These are phyloP conservation scores for Scaptodrosophila latifasciaeformis DNA, from an alignment of 2,888 invertebrate genomes.

Conservation along the genomic window DNA sequence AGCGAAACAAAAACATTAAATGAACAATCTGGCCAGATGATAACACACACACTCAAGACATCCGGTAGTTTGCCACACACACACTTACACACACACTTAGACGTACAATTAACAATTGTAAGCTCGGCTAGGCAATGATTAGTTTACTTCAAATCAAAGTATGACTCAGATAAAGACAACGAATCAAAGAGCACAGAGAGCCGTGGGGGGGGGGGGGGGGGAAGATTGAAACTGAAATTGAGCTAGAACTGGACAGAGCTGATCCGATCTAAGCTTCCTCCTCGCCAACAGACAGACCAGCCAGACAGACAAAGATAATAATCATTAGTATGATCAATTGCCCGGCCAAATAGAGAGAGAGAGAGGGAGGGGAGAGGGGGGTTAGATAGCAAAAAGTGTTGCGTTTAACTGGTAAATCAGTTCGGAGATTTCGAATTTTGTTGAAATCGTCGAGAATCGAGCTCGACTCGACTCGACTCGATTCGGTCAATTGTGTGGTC, in stretches of 20 bases:
- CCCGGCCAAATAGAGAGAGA: slow-evolving; percentile 14
- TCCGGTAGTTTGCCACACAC: too few relatives aligned
- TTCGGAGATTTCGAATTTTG: slow-evolving; percentile 26
- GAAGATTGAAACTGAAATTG: too few relatives aligned
- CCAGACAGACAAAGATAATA: slow-evolving; percentile 48
- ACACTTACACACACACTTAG: slow-evolving; percentile 6
- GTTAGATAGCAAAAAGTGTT: slow-evolving; percentile 50
- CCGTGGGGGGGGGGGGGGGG: too few relatives aligned
- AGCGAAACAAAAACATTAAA: slow-evolving; percentile 1
- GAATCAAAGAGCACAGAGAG: too few relatives aligned
- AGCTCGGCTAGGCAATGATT: slow-evolving; percentile 29
- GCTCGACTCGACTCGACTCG: too few relatives aligned
- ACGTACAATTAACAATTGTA: slow-evolving; percentile 59
- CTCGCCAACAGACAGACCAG: too few relatives aligned
- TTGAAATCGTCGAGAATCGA: not conserved
- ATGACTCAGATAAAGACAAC: not conserved
- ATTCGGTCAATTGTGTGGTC: not conserved
- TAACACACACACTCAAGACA: too few relatives aligned
- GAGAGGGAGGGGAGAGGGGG: not conserved
- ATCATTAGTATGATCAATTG: slow-evolving; percentile 65
- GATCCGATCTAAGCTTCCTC: too few relatives aligned
- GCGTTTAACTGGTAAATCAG: slow-evolving; percentile 67
- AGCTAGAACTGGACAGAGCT: too few relatives aligned
- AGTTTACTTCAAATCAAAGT: slow-evolving; percentile 13
- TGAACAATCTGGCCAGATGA: too few relatives aligned